These are phyloP conservation scores for Pseudomyrmex sp. DNA, from an alignment of 1,140 invertebrate species.

Conservation along the genomic window DNA sequence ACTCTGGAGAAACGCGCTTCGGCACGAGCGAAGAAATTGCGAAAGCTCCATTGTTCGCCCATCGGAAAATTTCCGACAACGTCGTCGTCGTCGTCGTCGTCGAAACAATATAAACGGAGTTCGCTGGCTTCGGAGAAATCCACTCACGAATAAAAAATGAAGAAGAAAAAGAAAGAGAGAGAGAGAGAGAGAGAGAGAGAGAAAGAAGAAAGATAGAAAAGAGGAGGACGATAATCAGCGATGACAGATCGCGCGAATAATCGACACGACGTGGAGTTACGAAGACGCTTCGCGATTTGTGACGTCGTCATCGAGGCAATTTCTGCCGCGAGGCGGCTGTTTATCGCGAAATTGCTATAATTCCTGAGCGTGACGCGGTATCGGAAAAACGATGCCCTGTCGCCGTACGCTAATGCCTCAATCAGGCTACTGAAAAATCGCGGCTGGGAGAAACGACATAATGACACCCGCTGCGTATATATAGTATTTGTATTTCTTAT, in stretches of 20 bases:
- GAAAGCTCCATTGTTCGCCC: slow-evolving; percentile 45
- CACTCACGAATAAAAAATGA: slow-evolving; percentile 15
- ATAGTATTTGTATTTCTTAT: slow-evolving; percentile 40
- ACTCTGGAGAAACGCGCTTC: slow-evolving; percentile 20
- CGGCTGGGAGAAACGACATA: not conserved
- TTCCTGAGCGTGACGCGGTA: slow-evolving; percentile 40
- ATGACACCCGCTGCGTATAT: slow-evolving; percentile 32
- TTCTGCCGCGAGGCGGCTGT: slow-evolving; percentile 26
- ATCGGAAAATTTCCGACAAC: slow-evolving; percentile 54
- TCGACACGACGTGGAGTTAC: slow-evolving; percentile 49
- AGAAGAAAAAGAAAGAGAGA: not conserved
- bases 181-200: not conserved
- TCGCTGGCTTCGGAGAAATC: slow-evolving; percentile 15
- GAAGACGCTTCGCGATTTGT: slow-evolving; percentile 41
- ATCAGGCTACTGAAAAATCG: slow-evolving; percentile 42
- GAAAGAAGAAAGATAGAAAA: not conserved
- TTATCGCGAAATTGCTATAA: slow-evolving; percentile 59
- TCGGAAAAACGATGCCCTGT: slow-evolving; percentile 43
- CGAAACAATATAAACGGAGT: slow-evolving; percentile 19
- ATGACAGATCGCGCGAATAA: slow-evolving; percentile 49
- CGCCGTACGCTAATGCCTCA: slow-evolving; percentile 52
- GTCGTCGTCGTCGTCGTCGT: slow-evolving; percentile 2
- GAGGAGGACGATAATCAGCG: slow-evolving; percentile 47
- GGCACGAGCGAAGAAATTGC: slow-evolving; percentile 20
- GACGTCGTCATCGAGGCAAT: slow-evolving; percentile 48